Base-by-base conservation (phyloP, 2,888 invertebrate genomes). In the Mermis nigrescens region DNA sequence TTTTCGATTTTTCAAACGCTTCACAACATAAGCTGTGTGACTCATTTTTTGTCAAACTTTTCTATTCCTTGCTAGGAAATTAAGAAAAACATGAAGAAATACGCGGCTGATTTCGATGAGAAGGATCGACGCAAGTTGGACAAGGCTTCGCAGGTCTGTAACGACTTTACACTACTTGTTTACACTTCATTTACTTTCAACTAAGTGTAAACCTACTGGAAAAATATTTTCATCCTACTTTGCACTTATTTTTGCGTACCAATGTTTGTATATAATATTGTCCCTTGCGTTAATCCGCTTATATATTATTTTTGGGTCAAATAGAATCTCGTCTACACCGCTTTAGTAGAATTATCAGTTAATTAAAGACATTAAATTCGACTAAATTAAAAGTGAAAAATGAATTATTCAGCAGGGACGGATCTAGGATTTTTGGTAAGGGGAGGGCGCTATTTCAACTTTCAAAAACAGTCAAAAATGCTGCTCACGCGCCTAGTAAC, bases 41-140 rank as follows among this genome's bases (percentile, higher is more conserved):
- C 24, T 7, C 4, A 7, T 4, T 15, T 12, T 12, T 22, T 51
- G 7, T 51, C 51, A 38, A 38, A 12, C 57, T 27, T 52, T 62
- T 60, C 55, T 55, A 26, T n/a, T n/a, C n/a, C n/a, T n/a, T n/a
- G n/a, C n/a, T n/a, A 90, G 78, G 91, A 95, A 46, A 87, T 92
- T 64, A 90, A 87, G 77, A 95, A 92, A 80, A 92, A 87, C 75
- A 80, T 99, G 72, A 98, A 95, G 80, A 91, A 90, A 73, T 94
- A 89, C 79, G 88, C 89, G 70, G 83, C 86, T 29, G 84, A 86
- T 75, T 98, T 98, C 74, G 94, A 95, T 75, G 84, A 85, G 70
- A 91, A 95, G 77, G 98, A 99, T 59, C 66, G 66, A 46, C 66
- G 66, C 32, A 69, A 70, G 63, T 65, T 67, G 61, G 65, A 65